Conservation (phyloP, 2,113 vertebrate species). For the Tapirus terrestris region DNA sequence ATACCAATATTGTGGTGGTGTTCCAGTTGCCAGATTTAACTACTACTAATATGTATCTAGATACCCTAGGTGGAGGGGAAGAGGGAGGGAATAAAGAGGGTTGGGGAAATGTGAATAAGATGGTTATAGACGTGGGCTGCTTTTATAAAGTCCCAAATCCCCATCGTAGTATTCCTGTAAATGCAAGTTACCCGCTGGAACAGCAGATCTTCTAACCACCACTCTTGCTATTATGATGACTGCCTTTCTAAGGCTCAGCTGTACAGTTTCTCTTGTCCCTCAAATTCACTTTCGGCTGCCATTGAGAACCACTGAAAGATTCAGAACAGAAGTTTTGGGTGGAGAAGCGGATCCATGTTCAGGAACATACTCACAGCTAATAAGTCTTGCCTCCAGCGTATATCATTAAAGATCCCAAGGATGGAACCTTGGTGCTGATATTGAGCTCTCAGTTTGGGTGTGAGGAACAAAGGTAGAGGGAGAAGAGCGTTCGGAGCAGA, state of each 20-base stretch:
- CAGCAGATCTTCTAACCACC: not conserved
- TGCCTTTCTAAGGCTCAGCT: not conserved
- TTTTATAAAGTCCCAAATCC: not conserved
- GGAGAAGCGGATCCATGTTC: not conserved
- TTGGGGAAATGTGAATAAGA: not conserved
- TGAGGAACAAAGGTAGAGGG: not conserved
- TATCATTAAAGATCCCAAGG: too few relatives aligned
- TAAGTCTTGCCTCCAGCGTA: not conserved
- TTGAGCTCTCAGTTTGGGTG: not conserved
- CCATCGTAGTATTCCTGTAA: not conserved
- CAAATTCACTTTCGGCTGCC: not conserved
- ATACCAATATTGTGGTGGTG: not conserved
- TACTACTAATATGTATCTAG: not conserved
- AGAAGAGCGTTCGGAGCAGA: not conserved
- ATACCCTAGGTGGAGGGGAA: not conserved
- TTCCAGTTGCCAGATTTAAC: not conserved
- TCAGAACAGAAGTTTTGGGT: not conserved
- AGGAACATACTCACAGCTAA: not conserved
- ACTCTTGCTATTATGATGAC: not conserved
- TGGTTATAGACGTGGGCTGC: not conserved
- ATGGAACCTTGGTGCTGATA: accelerated
- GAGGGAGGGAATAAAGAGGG: not conserved
- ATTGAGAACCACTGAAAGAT: not conserved
- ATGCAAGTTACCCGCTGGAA: not conserved
- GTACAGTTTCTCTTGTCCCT: not conserved